Conservation (phyloP, 2,113 vertebrate species). For the Cygnus atratus region DNA sequence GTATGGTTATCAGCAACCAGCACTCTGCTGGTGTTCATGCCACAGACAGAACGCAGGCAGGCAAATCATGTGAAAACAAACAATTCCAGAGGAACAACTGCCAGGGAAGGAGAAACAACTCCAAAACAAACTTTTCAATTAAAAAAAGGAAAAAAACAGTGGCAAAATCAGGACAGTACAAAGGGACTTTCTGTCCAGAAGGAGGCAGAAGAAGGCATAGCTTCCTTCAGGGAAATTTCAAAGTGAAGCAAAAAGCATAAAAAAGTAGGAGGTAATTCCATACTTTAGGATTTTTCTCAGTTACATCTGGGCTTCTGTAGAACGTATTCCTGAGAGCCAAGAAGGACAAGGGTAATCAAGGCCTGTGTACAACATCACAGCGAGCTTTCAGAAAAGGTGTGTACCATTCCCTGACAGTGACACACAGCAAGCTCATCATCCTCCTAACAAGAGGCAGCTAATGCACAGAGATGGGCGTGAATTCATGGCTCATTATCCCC, state of each 20-base stretch:
- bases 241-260: background rate
- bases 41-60: background rate
- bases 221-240: background rate
- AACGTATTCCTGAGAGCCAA: background rate
- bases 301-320: background rate
- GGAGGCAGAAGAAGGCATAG: background rate
- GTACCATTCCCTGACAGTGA: background rate
- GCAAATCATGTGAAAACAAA: background rate
- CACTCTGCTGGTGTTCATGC: background rate
- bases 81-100: background rate
- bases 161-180: background rate
- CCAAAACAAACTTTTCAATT: background rate
- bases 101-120: background rate
- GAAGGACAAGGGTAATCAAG: background rate
- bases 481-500: background rate
- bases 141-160: background rate
- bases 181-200: background rate
- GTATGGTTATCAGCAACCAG: background rate
- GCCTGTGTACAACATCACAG: background rate
- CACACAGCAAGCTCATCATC: background rate
- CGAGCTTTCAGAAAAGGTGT: background rate
- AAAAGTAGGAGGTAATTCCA: background rate
- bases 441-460: background rate
- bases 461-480: background rate
- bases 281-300: background rate